A percentile compares a stretch with the other conserved stretches of the same genome.
Evolutionary conservation across 2,888 invertebrate genomes (phyloP).

Genomic region (Cephus rjabovi): DNA sequence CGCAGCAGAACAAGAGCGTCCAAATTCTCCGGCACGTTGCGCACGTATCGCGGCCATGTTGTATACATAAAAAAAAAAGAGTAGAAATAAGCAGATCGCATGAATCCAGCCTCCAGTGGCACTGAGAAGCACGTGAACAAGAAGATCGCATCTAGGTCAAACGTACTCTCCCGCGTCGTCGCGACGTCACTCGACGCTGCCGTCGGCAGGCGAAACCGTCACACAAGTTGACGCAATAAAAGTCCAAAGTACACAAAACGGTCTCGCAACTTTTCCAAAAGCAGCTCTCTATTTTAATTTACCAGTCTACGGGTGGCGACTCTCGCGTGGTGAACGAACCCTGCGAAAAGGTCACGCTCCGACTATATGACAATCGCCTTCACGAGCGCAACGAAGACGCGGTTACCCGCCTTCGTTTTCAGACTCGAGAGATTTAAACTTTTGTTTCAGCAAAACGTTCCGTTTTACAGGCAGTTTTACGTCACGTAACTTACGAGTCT

Average conservation of each 20-base stretch:
- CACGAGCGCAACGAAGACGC: conserved; percentile 18
- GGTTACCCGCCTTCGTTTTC: background rate
- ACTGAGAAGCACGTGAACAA: background rate
- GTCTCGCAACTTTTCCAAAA: conserved; percentile 11
- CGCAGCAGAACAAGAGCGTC: background rate
- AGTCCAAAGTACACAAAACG: conserved; percentile 1
- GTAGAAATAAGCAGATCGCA: background rate
- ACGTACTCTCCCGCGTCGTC: conserved; percentile 58
- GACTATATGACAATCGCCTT: background rate
- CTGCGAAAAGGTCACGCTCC: conserved; percentile 21
- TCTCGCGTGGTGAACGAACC: conserved; percentile 32
- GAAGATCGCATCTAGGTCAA: conserved; percentile 53
- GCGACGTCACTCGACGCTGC: conserved; percentile 33
- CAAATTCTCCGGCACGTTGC: background rate
- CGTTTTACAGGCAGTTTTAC: conserved; percentile 47
- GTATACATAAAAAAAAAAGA: background rate
- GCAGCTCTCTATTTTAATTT: conserved; percentile 9
- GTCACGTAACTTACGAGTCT: conserved; percentile 44
- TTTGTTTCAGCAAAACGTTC: background rate
- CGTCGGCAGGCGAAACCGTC: conserved; percentile 12
- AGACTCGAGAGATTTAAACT: background rate
- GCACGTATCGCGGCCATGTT: background rate
- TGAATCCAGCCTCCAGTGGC: background rate
- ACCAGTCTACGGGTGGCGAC: background rate
- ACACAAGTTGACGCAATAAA: background rate